Evolutionary conservation across 2,888 invertebrate genomes (phyloP).

Genomic region (Deilephila elpenor): DNA sequence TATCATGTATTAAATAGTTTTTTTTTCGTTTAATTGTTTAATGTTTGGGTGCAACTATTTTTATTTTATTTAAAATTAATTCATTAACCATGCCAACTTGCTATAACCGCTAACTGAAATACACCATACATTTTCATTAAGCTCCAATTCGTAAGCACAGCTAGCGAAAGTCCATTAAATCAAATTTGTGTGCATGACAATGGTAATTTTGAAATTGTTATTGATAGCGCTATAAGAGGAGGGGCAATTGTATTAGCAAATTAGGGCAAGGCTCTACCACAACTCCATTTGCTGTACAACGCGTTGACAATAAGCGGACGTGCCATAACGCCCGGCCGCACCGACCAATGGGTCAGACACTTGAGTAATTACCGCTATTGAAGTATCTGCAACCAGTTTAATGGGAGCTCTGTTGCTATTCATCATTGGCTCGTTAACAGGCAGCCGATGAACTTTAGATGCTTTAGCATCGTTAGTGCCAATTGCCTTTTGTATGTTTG

Average conservation of each 20-base stretch:
- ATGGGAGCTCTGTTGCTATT: constrained; percentile 42
- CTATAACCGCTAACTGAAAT: not conserved
- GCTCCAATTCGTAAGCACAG: not conserved
- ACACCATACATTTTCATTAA: not conserved
- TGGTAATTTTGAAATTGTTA: not conserved
- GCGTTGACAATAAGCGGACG: constrained; percentile 78
- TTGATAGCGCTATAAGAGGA: constrained; percentile 3
- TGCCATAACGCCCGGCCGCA: constrained; percentile 61
- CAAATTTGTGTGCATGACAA: not conserved
- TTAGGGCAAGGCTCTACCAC: constrained; percentile 66
- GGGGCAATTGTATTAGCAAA: constrained; percentile 46
- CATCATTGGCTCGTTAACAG: constrained; percentile 38
- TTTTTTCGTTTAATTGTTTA: too few species aligned
- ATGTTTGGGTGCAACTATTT: too few species aligned
- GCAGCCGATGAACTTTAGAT: constrained; percentile 40
- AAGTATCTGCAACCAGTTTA: constrained; percentile 51
- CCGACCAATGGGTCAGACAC: constrained; percentile 46
- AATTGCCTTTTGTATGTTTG: not conserved
- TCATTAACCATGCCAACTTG: too few species aligned
- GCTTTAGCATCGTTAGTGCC: constrained; percentile 28
- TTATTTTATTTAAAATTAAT: too few species aligned
- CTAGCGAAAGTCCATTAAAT: not conserved
- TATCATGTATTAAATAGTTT: too few species aligned
- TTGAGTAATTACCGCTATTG: constrained; percentile 67
- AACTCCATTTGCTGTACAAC: constrained; percentile 67